Evolutionary conservation across 2,797 vertebrate genomes (phyloP).

Genomic region (Mastacembelus armatus): DNA sequence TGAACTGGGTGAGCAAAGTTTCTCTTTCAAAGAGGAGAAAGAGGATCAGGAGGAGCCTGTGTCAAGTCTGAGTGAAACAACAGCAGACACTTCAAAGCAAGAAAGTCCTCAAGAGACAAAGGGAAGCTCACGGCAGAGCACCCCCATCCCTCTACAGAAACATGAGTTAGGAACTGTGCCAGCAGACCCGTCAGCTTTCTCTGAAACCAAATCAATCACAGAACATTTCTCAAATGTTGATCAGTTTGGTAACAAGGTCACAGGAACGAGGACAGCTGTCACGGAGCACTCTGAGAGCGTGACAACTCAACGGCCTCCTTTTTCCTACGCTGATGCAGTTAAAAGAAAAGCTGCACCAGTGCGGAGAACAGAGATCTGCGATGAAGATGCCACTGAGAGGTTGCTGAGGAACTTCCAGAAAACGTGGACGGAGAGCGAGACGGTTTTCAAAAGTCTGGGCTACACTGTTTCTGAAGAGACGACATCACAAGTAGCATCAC

Average conservation of each 20-base stretch:
- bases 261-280: constrained; percentile 77
- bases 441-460: constrained; percentile 87
- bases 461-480: constrained; percentile 85
- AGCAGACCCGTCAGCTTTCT: constrained; percentile 71
- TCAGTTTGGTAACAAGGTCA: constrained; percentile 81
- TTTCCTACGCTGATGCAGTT: constrained; percentile 92
- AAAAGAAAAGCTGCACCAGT: constrained; percentile 84
- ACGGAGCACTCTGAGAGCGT: constrained; percentile 77
- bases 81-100: constrained; percentile 77
- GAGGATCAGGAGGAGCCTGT: constrained; percentile 76
- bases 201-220: constrained; percentile 80
- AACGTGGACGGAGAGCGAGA: constrained; percentile 90
- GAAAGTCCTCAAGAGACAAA: constrained; percentile 73
- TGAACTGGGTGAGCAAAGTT: constrained; percentile 83
- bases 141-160: constrained; percentile 67
- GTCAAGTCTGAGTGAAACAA: constrained; percentile 77
- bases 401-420: constrained; percentile 89
- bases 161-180: constrained; percentile 64
- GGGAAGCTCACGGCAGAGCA: constrained; percentile 72
- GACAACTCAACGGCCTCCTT: constrained; percentile 76
- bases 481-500: constrained; percentile 78
- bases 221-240: constrained; percentile 83
- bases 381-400: constrained; percentile 82
- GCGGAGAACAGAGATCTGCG: constrained; percentile 64
- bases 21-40: constrained; percentile 77